Evolutionary conservation across 92 coral and sea anemone genomes (phyloP), one percentile per base, ranked within the genome.

Genomic region (Bergia sp.): DNA sequence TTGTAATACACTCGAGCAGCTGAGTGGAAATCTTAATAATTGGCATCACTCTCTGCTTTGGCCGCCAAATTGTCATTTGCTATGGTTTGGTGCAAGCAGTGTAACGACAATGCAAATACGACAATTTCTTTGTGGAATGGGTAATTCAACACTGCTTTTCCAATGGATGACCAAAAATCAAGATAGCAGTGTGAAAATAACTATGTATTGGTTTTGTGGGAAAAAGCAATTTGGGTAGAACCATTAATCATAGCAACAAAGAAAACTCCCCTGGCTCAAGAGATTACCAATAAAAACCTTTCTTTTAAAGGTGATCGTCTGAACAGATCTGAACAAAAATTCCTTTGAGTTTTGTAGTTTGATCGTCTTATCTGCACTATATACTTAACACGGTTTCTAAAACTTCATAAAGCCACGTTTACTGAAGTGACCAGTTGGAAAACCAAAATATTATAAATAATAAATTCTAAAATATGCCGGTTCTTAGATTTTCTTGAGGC

Each of bases 221-320:
- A 83, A 66, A 73, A 61, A 66, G 77, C 86, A 82, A 82, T 82
- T 82, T 82, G 77, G 41, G 86, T 41, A 82, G 78, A 84, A 84
- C 87, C 77, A 84, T 84, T 84, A 84, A 84, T 84, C 79, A 67
- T 5, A 71, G 87, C 71, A 84, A 84, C 79, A 84, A 84, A 69
- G 87, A 80, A 47, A 67, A 84, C 67, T 82, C 86, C 86, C 86
- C 41, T 69, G 79, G 67, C 87, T 69, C 50, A 84, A 84, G 64
- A 67, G 42, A 73, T 43, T 84, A 83, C 37, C 77, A 67, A 40
- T 44, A 37, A 69, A 66, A 67, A 83, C 13, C 23, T 82, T 23
- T 50, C 23, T 84, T 55, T 64, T n/a, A 3, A 55, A 36, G 83
- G 23, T 6, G 45, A 80, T 57, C 49, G 85, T 38, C 79, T 44